A percentile compares a stretch with the other conserved stretches of the same genome.
Evolutionary conservation across 2,113 vertebrate genomes (phyloP).

Genomic region (Hemiprocne comata): DNA sequence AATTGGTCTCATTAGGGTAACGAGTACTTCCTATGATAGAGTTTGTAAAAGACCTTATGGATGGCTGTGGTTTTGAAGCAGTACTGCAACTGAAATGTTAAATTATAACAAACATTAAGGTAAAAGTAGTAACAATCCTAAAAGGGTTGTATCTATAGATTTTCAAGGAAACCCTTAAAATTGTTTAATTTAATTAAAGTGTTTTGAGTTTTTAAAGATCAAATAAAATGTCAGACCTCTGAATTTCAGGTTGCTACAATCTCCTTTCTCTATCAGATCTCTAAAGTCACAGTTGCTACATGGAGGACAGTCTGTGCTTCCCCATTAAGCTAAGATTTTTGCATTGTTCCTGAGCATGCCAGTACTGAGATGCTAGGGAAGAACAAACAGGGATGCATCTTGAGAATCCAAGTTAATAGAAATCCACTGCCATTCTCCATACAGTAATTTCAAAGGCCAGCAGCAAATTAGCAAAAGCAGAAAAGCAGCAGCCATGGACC

Average conservation of each 20-base stretch:
- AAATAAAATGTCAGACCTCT: not conserved
- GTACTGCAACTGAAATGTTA: not conserved
- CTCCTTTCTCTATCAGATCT: not conserved
- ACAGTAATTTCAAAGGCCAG: not conserved
- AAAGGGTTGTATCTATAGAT: not conserved
- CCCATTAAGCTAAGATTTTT: not conserved
- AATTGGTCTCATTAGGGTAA: not conserved
- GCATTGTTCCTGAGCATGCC: not conserved
- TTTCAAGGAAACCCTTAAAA: not conserved
- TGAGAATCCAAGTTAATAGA: not conserved
- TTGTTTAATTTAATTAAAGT: not conserved
- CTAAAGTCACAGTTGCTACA: not conserved
- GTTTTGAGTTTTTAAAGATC: not conserved
- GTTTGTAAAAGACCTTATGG: not conserved
- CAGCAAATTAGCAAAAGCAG: not conserved
- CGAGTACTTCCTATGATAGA: not conserved
- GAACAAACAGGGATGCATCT: rapidly evolving
- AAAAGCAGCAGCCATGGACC: not conserved
- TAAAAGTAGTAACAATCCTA: not conserved
- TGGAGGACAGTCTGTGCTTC: not conserved
- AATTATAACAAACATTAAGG: not conserved
- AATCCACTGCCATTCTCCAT: too few species aligned
- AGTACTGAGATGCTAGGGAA: not conserved
- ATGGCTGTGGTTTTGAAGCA: not conserved
- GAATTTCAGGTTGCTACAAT: not conserved